These are phyloP conservation scores for Cuculus canorus DNA, from an alignment of 2,797 vertebrate species.

Conservation along the genomic window DNA sequence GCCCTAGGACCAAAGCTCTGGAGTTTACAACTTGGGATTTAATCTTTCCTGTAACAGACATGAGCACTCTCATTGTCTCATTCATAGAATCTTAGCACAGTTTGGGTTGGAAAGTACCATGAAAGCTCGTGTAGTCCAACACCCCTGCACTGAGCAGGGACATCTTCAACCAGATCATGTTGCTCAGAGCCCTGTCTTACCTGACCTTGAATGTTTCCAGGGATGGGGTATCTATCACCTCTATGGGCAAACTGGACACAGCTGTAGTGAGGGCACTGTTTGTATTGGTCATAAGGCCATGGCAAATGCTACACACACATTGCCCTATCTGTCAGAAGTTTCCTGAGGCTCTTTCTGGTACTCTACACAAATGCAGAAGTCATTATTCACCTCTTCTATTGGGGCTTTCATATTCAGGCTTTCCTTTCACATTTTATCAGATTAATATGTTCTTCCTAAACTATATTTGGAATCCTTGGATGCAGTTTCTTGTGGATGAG, in stretches of 20 bases:
- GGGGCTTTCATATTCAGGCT: neutral
- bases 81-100: neutral
- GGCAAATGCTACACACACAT: neutral
- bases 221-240: no score
- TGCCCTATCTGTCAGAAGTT: neutral
- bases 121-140: no score
- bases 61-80: neutral
- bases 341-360: neutral
- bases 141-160: no score
- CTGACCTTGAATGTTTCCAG: no score
- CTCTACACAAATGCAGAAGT: neutral
- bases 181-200: no score
- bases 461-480: neutral
- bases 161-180: no score
- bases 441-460: neutral
- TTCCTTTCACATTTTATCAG: neutral
- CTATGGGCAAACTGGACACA: neutral
- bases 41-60: neutral
- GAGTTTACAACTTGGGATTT: neutral
- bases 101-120: no score
- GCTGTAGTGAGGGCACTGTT: neutral
- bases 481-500: neutral
- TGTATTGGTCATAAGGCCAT: fast-evolving
- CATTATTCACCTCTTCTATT: neutral
- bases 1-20: neutral